phyloP scores from a whole-genome alignment of 2,888 invertebrate species.

The Cephus runcator region DNA sequence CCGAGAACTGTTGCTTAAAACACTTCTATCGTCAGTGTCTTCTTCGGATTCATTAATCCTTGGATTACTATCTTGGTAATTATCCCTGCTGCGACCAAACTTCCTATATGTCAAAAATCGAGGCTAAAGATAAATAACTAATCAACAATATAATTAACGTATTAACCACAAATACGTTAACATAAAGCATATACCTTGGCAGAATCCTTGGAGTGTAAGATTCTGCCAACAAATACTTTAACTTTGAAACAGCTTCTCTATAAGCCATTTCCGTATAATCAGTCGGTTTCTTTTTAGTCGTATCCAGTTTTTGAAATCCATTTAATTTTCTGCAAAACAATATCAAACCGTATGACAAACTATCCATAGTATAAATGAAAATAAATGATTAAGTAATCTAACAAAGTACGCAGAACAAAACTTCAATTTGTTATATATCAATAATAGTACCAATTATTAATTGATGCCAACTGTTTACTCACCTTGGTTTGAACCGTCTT shows the following conservation, averaged over 20 bases:
- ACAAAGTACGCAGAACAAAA: no score
- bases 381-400: neutral
- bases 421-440: neutral
- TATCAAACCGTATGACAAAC: neutral
- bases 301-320: slow-evolving; percentile 65
- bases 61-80: slow-evolving; percentile 37
- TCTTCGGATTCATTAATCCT: slow-evolving; percentile 67
- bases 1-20: slow-evolving; percentile 61
- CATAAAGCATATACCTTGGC: slow-evolving; percentile 30
- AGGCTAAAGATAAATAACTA: neutral
- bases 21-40: slow-evolving; percentile 70
- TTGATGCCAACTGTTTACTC: slow-evolving; percentile 13
- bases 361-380: neutral
- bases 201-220: slow-evolving; percentile 73
- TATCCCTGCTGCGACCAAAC: slow-evolving; percentile 26
- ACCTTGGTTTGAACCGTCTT: slow-evolving; percentile 52
- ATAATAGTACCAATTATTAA: neutral
- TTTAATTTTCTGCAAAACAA: slow-evolving; percentile 53
- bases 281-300: slow-evolving; percentile 71
- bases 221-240: slow-evolving; percentile 81
- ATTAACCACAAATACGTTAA: neutral
- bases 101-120: slow-evolving; percentile 20
- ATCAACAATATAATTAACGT: neutral
- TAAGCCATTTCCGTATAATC: slow-evolving; percentile 88
- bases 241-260: slow-evolving; percentile 83